A percentile compares a stretch with the other conserved stretches of the same genome.
Evolutionary conservation across 2,888 invertebrate genomes (phyloP).

Genomic region (Drosophila neutralis): DNA sequence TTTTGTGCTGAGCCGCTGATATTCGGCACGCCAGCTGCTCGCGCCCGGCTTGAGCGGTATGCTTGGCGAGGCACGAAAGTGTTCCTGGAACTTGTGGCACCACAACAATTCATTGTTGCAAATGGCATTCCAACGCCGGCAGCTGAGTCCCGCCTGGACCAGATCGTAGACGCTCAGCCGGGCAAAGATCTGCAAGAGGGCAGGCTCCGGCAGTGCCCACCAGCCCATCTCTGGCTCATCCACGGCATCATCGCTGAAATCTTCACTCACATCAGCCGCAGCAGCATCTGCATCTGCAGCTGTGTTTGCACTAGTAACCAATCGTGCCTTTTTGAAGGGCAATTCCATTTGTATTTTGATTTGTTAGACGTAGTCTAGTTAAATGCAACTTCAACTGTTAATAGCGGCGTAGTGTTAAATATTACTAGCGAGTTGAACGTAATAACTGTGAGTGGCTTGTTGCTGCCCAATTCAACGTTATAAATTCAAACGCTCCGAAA

Average conservation of each 20-base stretch:
- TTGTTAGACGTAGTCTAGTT: conserved; percentile 34
- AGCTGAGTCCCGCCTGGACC: conserved; percentile 87
- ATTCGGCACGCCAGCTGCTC: conserved; percentile 90
- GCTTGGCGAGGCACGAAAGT: conserved; percentile 87
- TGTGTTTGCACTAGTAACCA: conserved; percentile 40
- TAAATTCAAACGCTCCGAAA: conserved; percentile 31
- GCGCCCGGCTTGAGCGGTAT: conserved; percentile 88
- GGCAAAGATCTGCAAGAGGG: conserved; percentile 87
- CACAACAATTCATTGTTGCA: conserved; percentile 90
- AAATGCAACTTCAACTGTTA: conserved; percentile 16
- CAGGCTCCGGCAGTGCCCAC: conserved; percentile 87
- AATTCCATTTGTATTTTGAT: conserved; percentile 60
- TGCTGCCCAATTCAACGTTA: conserved; percentile 32
- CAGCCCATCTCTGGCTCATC: conserved; percentile 60
- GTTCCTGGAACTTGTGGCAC: conserved; percentile 89
- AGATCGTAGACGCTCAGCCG: conserved; percentile 88
- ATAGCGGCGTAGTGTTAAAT: conserved; percentile 13
- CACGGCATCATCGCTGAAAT: conserved; percentile 6
- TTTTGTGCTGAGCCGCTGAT: conserved; percentile 89
- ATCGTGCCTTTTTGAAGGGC: conserved; percentile 74
- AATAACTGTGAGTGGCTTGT: conserved; percentile 29
- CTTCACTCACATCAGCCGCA: not conserved
- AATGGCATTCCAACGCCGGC: conserved; percentile 88
- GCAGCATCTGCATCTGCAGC: not conserved
- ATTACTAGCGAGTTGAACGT: conserved; percentile 15